phyloP scores from a whole-genome alignment of 2,113 vertebrate genomes.

The Oryctolagus cuniculus region mOryCun1.1 NC_091444.1:63402501-63403000 shows the following conservation, averaged over 20 bases:
- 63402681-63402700: slow-evolving; percentile 51
- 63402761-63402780: slow-evolving; percentile 27
- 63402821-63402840: not conserved
- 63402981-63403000: slow-evolving; percentile 34
- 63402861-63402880: slow-evolving; percentile 32
- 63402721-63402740: slow-evolving; percentile 35
- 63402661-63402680: slow-evolving; percentile 36
- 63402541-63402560: slow-evolving; percentile 40
- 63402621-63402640: slow-evolving; percentile 4
- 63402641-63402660: slow-evolving; percentile 35
- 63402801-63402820: slow-evolving; percentile 28
- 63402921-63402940: not conserved
- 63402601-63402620: not conserved
- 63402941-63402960: slow-evolving; percentile 49
- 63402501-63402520: slow-evolving; percentile 30
- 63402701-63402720: not conserved
- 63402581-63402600: slow-evolving; percentile 20
- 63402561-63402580: slow-evolving; percentile 6
- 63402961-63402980: slow-evolving; percentile 13
- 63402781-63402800: slow-evolving; percentile 27
- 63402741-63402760: slow-evolving; percentile 12
- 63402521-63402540: slow-evolving; percentile 15
- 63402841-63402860: slow-evolving; percentile 22
- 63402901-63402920: slow-evolving; percentile 31
- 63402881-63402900: not conserved